phyloP scores from a whole-genome alignment of 2,797 vertebrate species.

The Crypturellus tataupa region DNA sequence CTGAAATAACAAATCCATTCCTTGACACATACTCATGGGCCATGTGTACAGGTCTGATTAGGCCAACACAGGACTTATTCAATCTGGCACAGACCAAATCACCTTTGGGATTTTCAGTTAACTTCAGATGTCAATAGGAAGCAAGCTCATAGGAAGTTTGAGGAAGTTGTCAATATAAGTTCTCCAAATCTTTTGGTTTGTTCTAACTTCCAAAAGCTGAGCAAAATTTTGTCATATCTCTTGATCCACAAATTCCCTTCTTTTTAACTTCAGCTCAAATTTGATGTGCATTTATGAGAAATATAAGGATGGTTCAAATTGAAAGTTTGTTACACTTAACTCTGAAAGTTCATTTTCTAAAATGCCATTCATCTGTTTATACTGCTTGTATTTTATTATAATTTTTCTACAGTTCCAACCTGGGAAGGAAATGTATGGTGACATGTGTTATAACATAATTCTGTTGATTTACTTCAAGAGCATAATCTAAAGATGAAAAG shows the following conservation, averaged over 20 bases:
- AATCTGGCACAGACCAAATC: background rate
- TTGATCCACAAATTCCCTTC: background rate
- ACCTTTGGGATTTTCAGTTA: accelerated
- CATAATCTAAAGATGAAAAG: background rate
- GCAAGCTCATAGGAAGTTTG: accelerated
- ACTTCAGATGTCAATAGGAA: background rate
- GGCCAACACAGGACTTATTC: background rate
- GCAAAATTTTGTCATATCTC: background rate
- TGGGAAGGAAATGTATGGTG: background rate
- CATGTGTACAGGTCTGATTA: background rate
- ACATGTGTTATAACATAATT: background rate
- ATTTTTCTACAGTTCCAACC: background rate
- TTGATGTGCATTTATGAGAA: background rate
- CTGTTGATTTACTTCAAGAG: background rate
- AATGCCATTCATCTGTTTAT: background rate
- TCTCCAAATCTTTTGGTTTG: background rate
- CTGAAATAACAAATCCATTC: background rate
- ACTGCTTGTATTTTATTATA: background rate
- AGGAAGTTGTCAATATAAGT: background rate
- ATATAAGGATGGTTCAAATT: background rate
- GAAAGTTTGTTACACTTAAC: background rate
- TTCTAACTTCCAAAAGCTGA: background rate
- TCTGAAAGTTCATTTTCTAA: background rate
- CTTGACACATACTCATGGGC: background rate
- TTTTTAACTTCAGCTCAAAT: background rate